Conservation (phyloP, 2,113 vertebrate species). For the Mustela lutreola region DNA sequence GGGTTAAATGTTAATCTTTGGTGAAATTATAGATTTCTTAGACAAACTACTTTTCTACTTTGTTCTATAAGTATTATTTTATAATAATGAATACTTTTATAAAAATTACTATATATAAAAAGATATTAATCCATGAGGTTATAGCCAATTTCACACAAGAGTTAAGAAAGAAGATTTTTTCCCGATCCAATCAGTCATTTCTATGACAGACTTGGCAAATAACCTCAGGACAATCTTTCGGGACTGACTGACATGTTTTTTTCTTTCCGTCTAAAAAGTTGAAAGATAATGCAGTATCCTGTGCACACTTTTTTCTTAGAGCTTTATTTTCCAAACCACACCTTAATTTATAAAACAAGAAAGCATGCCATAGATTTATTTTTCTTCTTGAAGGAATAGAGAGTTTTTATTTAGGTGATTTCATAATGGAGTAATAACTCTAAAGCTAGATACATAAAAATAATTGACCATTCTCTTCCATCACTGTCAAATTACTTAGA, state of each 20-base stretch:
- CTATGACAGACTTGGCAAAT: background rate
- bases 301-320: background rate
- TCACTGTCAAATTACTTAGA: background rate
- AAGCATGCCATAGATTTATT: background rate
- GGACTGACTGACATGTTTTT: background rate
- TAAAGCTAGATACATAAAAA: background rate
- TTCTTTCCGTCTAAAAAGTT: background rate
- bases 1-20: background rate
- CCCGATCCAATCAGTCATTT: background rate
- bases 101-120: background rate
- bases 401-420: background rate
- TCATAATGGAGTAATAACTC: background rate
- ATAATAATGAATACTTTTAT: background rate
- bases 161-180: background rate
- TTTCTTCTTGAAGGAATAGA: slow-evolving; percentile 2
- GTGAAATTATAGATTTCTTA: slow-evolving; percentile 1
- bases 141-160: background rate
- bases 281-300: background rate
- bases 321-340: background rate
- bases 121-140: background rate
- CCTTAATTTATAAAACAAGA: slow-evolving; percentile 12
- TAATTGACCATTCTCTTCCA: background rate
- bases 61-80: background rate
- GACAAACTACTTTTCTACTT: background rate
- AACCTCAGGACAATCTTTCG: background rate